These are phyloP conservation scores for Alca torda DNA, from an alignment of 2,797 vertebrate genomes.

Conservation along the genomic window DNA sequence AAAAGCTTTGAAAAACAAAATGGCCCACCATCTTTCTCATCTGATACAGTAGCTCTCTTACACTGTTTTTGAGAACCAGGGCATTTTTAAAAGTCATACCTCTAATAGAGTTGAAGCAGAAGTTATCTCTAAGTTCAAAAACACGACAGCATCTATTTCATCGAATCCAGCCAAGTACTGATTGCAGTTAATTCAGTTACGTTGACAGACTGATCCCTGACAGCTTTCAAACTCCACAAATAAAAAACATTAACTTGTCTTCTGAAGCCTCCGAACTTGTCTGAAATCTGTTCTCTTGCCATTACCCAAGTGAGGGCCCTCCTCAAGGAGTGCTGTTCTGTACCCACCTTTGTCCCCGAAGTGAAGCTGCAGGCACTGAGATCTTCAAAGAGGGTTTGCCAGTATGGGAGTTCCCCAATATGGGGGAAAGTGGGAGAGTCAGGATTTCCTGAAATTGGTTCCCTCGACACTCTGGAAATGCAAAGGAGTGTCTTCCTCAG, in stretches of 20 bases:
- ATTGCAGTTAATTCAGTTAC: background rate
- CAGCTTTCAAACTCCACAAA: conserved; percentile 6
- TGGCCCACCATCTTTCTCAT: background rate
- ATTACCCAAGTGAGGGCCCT: background rate
- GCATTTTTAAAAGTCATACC: background rate
- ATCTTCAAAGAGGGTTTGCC: background rate
- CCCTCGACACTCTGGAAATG: background rate
- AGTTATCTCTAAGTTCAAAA: background rate
- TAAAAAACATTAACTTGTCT: background rate
- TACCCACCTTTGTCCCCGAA: background rate
- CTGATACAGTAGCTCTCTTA: background rate
- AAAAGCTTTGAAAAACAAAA: background rate
- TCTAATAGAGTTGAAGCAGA: background rate
- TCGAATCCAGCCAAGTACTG: background rate
- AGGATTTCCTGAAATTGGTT: background rate
- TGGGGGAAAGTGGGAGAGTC: background rate
- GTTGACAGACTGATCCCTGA: background rate
- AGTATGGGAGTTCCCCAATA: background rate
- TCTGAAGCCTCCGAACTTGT: background rate
- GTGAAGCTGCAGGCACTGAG: background rate
- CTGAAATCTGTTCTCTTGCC: background rate
- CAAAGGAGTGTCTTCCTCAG: background rate
- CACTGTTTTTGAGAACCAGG: background rate
- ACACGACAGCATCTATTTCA: background rate
- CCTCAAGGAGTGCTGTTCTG: background rate